phyloP scores from a whole-genome alignment of 2,797 vertebrate genomes.

The Pseudomugil gertrudae region DNA sequence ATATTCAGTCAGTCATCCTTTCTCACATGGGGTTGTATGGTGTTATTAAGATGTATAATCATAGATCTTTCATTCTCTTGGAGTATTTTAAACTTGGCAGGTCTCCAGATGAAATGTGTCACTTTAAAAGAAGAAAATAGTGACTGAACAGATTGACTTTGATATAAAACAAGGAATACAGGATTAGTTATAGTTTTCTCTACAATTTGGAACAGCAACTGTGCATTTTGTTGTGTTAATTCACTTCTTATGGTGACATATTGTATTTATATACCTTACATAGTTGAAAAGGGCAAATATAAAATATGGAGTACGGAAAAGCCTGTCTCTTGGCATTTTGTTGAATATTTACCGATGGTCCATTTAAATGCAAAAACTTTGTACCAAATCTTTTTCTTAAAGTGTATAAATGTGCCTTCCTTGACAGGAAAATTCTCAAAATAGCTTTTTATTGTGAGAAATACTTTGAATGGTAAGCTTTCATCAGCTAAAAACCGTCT shows the following conservation, averaged over 20 bases:
- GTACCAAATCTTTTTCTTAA: slow-evolving; percentile 27
- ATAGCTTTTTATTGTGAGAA: slow-evolving; percentile 35
- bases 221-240: slow-evolving; percentile 24
- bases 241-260: slow-evolving; percentile 8
- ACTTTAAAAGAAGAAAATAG: slow-evolving; percentile 50
- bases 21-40: slow-evolving; percentile 60
- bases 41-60: slow-evolving; percentile 83
- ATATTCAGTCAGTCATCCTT: slow-evolving; percentile 71
- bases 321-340: slow-evolving; percentile 1
- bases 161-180: slow-evolving; percentile 32
- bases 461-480: slow-evolving; percentile 37
- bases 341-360: slow-evolving; percentile 8
- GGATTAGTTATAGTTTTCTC: slow-evolving; percentile 25
- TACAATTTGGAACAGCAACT: slow-evolving; percentile 17
- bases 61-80: slow-evolving; percentile 76
- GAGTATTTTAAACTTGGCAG: slow-evolving; percentile 55
- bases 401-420: slow-evolving; percentile 55
- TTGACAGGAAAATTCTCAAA: slow-evolving; percentile 48
- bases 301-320: slow-evolving; percentile 7
- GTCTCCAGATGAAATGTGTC: slow-evolving; percentile 50
- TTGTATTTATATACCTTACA: slow-evolving; percentile 11
- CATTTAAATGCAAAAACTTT: too few relatives aligned
- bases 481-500: slow-evolving; percentile 34
- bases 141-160: slow-evolving; percentile 32
- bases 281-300: background rate